phyloP scores from a whole-genome alignment of 1,140 invertebrate genomes.

The Drosophila mayri region DNA sequence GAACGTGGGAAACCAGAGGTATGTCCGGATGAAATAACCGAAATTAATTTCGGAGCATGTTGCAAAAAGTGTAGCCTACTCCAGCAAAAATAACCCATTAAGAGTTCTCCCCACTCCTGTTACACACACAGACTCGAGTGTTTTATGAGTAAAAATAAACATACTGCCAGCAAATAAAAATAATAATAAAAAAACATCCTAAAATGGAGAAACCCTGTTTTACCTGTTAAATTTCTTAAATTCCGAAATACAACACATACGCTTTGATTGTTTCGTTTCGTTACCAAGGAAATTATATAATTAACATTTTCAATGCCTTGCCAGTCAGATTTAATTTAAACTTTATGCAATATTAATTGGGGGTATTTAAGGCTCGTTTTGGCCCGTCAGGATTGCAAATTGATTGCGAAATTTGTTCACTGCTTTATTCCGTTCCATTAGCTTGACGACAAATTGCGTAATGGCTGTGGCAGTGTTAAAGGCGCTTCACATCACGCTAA shows the following conservation, averaged over 20 bases:
- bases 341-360: slow-evolving; percentile 34
- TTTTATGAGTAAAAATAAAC: slow-evolving; percentile 2
- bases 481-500: slow-evolving; percentile 38
- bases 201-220: neutral
- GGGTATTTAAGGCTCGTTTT: slow-evolving; percentile 8
- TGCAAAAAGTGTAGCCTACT: slow-evolving; percentile 1
- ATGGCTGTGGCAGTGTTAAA: slow-evolving; percentile 11
- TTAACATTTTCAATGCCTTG: slow-evolving; percentile 45
- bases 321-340: neutral
- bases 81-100: slow-evolving; percentile 4
- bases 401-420: slow-evolving; percentile 26
- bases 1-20: slow-evolving; percentile 7
- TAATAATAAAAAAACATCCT: neutral
- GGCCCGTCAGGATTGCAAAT: slow-evolving; percentile 13
- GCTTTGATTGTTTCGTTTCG: slow-evolving; percentile 5
- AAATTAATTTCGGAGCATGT: slow-evolving; percentile 8
- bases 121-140: neutral
- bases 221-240: neutral
- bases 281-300: slow-evolving; percentile 14
- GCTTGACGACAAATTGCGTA: slow-evolving; percentile 14
- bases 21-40: neutral
- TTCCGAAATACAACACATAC: neutral
- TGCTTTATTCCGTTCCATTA: slow-evolving; percentile 30
- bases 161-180: neutral
- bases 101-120: neutral